phyloP scores from a whole-genome alignment of 2,797 vertebrate genomes.

The Sebastes matsubarae region DNA sequence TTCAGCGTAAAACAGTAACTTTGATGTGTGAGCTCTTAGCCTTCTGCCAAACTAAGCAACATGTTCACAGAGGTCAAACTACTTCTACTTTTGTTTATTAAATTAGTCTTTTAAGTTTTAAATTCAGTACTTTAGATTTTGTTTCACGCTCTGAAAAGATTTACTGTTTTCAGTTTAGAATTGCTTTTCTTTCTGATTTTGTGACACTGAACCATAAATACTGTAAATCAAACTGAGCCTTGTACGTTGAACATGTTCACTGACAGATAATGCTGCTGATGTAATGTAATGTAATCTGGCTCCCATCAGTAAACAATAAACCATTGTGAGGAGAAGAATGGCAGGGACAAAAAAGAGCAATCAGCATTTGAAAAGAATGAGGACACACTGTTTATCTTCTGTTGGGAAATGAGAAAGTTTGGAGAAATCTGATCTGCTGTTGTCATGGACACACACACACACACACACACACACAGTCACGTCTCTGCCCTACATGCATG shows the following conservation, averaged over 20 bases:
- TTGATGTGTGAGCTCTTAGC: neutral
- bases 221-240: neutral
- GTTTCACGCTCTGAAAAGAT: neutral
- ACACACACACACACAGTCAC: neutral
- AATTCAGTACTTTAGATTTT: neutral
- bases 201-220: neutral
- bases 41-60: neutral
- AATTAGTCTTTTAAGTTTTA: neutral
- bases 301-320: neutral
- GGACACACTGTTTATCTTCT: slow-evolving; percentile 4
- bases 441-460: slow-evolving; percentile 35
- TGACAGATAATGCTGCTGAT: too few species aligned
- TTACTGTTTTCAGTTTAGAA: neutral
- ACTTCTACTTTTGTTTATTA: neutral
- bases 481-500: neutral
- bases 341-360: neutral
- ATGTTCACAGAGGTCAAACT: neutral
- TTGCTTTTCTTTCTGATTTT: neutral
- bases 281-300: neutral
- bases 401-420: slow-evolving; percentile 50
- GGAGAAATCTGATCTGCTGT: slow-evolving; percentile 66
- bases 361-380: neutral
- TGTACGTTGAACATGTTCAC: neutral
- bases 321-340: neutral
- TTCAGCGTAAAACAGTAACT: neutral